These are phyloP conservation scores for Bombus affinis DNA, from an alignment of 1,140 invertebrate genomes.

Conservation along the genomic window DNA sequence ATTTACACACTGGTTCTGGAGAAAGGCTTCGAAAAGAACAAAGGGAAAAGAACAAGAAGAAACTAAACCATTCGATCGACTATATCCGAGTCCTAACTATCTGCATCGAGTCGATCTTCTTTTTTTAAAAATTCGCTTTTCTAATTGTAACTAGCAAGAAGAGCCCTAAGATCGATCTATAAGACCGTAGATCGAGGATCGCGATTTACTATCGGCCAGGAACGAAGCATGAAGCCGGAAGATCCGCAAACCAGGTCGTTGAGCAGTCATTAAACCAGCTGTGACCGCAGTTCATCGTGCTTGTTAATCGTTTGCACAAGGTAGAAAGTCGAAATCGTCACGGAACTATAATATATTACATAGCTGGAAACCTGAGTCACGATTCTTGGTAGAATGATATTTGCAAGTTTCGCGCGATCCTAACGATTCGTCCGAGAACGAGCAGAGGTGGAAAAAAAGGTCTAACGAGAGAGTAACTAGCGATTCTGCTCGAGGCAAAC, in stretches of 20 bases:
- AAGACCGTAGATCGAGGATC: conserved; percentile 1
- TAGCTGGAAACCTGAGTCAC: background rate
- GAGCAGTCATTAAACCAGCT: background rate
- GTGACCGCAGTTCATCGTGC: background rate
- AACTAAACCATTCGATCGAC: background rate
- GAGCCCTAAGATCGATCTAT: background rate
- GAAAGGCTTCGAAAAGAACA: no score
- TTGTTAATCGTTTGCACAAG: background rate
- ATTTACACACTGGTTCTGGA: no score
- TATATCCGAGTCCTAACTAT: no score
- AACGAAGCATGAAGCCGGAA: background rate
- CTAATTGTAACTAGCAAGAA: background rate
- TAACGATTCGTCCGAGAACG: background rate
- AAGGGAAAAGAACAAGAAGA: background rate
- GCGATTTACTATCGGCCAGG: background rate
- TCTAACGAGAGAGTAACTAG: no score
- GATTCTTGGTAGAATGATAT: background rate
- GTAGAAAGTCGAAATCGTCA: conserved; percentile 12
- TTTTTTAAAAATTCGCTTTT: background rate
- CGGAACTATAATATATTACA: background rate
- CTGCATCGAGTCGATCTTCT: background rate
- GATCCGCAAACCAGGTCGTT: background rate
- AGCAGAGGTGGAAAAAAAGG: no score
- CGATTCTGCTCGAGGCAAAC: no score
- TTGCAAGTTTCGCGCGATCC: background rate